Percentiles rank a stretch among this genome's conserved stretches.
Conservation (phyloP, 1,140 invertebrate species). For the Dreissena polymorpha region DNA sequence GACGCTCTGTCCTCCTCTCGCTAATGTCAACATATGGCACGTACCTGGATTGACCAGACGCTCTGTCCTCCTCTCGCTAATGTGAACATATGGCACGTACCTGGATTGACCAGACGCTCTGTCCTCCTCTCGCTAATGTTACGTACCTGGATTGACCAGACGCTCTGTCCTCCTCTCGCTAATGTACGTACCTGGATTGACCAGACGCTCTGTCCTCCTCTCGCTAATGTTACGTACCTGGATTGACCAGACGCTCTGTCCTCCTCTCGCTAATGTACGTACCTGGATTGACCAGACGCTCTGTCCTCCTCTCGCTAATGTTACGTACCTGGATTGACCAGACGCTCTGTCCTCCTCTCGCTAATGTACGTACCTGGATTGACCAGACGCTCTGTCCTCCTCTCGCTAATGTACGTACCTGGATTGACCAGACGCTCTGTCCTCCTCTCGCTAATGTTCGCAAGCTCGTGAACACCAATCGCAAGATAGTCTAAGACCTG, state of each 20-base stretch:
- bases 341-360: slow-evolving; percentile 86
- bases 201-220: slow-evolving; percentile 85
- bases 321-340: slow-evolving; percentile 86
- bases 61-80: slow-evolving; percentile 87
- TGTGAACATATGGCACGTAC: slow-evolving; percentile 80
- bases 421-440: slow-evolving; percentile 87
- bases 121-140: slow-evolving; percentile 87
- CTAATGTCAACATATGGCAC: slow-evolving; percentile 83
- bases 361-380: slow-evolving; percentile 88
- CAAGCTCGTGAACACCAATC: slow-evolving; percentile 87
- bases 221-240: slow-evolving; percentile 87
- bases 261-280: slow-evolving; percentile 87
- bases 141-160: slow-evolving; percentile 85
- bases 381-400: slow-evolving; percentile 86
- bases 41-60: slow-evolving; percentile 86
- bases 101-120: slow-evolving; percentile 87
- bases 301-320: slow-evolving; percentile 87
- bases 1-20: slow-evolving; percentile 86
- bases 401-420: slow-evolving; percentile 81
- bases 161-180: slow-evolving; percentile 87
- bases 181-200: slow-evolving; percentile 88
- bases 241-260: slow-evolving; percentile 87
- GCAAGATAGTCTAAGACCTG: slow-evolving; percentile 86
- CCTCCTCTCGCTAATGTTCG: slow-evolving; percentile 87
- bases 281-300: slow-evolving; percentile 87